phyloP scores from a whole-genome alignment of 2,888 invertebrate species.

The Brachyptera putata region DNA sequence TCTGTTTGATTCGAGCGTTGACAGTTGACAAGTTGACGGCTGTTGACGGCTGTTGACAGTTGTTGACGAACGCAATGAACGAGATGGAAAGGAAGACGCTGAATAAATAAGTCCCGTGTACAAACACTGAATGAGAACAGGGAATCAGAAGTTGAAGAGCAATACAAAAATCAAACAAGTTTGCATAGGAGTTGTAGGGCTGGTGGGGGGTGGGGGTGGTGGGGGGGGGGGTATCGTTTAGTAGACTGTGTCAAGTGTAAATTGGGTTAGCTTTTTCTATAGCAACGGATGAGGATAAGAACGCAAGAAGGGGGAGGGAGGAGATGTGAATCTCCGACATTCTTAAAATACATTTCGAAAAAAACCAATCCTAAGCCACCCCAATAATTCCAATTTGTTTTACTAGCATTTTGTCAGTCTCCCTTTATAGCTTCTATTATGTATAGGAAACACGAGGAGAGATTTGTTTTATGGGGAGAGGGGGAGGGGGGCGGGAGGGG shows the following conservation, averaged over 20 bases:
- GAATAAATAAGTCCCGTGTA: constrained; percentile 27
- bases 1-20: not conserved
- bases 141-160: constrained; percentile 16
- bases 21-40: not conserved
- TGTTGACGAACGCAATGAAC: constrained; percentile 22
- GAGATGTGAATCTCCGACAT: not conserved
- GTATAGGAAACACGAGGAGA: too few relatives aligned
- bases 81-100: constrained; percentile 16
- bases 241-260: constrained; percentile 27
- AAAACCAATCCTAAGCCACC: not conserved
- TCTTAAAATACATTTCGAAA: not conserved
- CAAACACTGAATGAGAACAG: constrained; percentile 25
- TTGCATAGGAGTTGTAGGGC: constrained; percentile 11
- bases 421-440: too few relatives aligned
- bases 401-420: not conserved
- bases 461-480: too few relatives aligned
- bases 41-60: not conserved
- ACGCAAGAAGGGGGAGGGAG: too few relatives aligned
- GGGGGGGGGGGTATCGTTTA: not conserved
- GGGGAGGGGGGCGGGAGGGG: too few relatives aligned
- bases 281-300: not conserved
- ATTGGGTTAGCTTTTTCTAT: constrained; percentile 25
- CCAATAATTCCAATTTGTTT: constrained; percentile 14
- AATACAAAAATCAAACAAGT: constrained; percentile 17
- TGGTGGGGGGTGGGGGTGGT: not conserved